These are phyloP conservation scores for Natrix natrix DNA, from an alignment of 2,797 vertebrate species.

Conservation along the genomic window DNA sequence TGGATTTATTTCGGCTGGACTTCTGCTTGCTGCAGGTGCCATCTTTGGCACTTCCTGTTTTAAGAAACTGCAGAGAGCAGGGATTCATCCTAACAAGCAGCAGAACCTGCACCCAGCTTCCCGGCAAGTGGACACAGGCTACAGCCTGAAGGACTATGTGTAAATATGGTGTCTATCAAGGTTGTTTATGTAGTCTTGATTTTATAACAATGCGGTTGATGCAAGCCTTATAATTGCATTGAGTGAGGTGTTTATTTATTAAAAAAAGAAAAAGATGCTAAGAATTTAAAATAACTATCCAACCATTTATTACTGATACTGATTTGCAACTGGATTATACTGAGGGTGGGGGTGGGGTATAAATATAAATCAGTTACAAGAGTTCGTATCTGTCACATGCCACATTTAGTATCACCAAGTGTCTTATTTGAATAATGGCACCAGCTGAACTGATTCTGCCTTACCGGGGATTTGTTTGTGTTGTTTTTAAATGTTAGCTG, in stretches of 20 bases:
- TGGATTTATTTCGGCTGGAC: constrained; percentile 84
- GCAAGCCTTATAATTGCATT: constrained; percentile 21
- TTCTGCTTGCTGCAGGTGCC: constrained; percentile 82
- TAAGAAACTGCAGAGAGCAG: constrained; percentile 65
- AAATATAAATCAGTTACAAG: constrained; percentile 14
- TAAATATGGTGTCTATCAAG: constrained; percentile 42
- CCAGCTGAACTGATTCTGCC: constrained; percentile 45
- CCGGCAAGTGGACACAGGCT: constrained; percentile 56
- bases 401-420: constrained; percentile 9
- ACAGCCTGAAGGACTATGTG: constrained; percentile 75
- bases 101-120: constrained; percentile 55
- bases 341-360: constrained; percentile 27
- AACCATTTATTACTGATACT: constrained; percentile 23
- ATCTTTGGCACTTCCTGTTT: constrained; percentile 86
- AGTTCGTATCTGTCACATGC: not conserved
- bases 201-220: constrained; percentile 7
- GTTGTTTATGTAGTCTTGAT: constrained; percentile 27
- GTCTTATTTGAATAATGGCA: constrained; percentile 25
- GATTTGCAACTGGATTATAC: not conserved
- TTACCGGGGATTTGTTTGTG: constrained; percentile 49
- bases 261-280: constrained; percentile 17
- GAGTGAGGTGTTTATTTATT: constrained; percentile 12
- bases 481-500: constrained; percentile 4
- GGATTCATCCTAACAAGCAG: constrained; percentile 67
- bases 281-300: not conserved